phyloP scores from a whole-genome alignment of 2,888 invertebrate species.

The Drosophila ustulata region DNA sequence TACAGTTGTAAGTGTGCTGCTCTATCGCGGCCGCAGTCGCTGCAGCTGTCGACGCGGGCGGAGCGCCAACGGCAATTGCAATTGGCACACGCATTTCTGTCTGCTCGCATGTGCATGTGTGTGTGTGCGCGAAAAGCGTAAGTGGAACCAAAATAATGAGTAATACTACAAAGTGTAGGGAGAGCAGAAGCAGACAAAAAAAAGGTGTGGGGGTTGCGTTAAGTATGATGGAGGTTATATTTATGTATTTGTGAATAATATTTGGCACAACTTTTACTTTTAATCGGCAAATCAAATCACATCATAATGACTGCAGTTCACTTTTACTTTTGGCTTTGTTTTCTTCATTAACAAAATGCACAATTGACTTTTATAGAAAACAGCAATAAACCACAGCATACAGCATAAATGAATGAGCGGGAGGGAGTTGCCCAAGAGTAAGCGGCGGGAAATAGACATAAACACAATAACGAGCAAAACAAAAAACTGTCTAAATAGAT shows the following conservation, averaged over 20 bases:
- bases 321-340: conserved; percentile 49
- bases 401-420: conserved; percentile 23
- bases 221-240: conserved; percentile 28
- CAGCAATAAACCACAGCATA: conserved; percentile 46
- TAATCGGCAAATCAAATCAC: conserved; percentile 31
- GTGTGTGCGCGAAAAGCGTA: conserved; percentile 52
- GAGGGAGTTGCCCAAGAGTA: not conserved
- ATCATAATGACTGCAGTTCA: conserved; percentile 61
- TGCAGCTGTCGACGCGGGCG: conserved; percentile 30
- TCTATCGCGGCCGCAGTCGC: conserved; percentile 5
- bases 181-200: conserved; percentile 27
- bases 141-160: conserved; percentile 66
- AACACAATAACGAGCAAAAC: conserved; percentile 46
- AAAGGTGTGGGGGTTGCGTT: conserved; percentile 46
- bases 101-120: conserved; percentile 16
- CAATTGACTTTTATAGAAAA: conserved; percentile 47
- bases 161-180: conserved; percentile 43
- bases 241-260: conserved; percentile 23
- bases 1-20: conserved; percentile 40
- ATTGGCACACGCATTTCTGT: conserved; percentile 54
- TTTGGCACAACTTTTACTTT: conserved; percentile 61
- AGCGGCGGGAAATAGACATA: conserved; percentile 20
- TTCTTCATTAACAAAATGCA: conserved; percentile 54
- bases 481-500: conserved; percentile 65
- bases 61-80: conserved; percentile 50